Evolutionary conservation across 1,140 invertebrate genomes (phyloP).

Genomic region (Rhopalosiphum padi): DNA sequence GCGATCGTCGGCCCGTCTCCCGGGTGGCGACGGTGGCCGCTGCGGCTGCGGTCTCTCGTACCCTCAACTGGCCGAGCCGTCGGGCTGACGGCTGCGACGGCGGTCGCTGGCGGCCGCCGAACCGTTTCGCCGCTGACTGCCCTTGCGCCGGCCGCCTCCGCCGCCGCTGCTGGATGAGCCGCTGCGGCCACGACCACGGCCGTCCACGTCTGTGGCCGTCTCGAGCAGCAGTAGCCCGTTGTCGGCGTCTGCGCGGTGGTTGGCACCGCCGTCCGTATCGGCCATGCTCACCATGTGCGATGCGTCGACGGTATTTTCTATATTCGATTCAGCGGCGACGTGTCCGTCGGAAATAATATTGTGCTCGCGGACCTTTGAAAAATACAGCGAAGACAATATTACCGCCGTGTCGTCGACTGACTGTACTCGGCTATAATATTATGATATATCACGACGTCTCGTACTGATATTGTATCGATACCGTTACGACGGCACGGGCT

Average conservation of each 20-base stretch:
- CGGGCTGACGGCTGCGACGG: neutral
- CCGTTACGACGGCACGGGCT: neutral
- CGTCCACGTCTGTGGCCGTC: neutral
- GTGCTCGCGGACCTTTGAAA: too few relatives aligned
- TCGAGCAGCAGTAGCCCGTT: neutral
- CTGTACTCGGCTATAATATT: neutral
- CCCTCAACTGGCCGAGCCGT: slow-evolving; percentile 8
- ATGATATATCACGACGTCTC: too few relatives aligned
- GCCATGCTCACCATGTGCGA: neutral
- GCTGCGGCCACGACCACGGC: neutral
- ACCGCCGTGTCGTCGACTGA: too few relatives aligned
- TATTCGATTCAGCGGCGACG: too few relatives aligned
- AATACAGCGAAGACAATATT: too few relatives aligned
- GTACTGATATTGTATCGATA: neutral
- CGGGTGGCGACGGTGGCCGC: too few relatives aligned
- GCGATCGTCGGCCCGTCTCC: neutral
- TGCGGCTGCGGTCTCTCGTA: neutral
- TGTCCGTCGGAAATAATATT: neutral
- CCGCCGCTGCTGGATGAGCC: neutral
- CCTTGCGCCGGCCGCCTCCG: neutral
- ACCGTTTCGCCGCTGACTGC: neutral
- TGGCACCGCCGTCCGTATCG: neutral
- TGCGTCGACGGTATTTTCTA: too few relatives aligned
- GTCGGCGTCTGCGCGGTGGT: neutral
- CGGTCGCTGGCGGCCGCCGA: neutral